Percentiles rank a stretch among this genome's conserved stretches.
These are phyloP conservation scores for Vespertilio murinus DNA, from an alignment of 2,797 vertebrate species.

Conservation along the genomic window DNA sequence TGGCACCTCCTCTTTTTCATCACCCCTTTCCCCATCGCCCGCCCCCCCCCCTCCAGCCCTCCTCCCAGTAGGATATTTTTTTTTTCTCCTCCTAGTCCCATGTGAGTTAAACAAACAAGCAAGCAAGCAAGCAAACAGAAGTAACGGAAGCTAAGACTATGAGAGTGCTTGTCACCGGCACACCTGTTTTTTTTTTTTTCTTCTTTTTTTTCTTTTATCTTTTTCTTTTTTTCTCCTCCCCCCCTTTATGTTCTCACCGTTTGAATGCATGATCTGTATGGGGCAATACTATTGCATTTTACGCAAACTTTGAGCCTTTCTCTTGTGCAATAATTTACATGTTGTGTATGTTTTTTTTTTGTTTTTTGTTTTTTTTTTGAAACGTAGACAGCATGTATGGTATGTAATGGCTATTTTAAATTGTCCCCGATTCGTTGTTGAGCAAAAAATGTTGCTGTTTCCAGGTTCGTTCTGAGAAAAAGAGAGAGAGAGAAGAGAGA, in stretches of 20 bases:
- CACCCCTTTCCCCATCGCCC: slow-evolving; percentile 64
- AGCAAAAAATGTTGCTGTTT: slow-evolving; percentile 98
- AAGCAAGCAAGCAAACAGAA: slow-evolving; percentile 78
- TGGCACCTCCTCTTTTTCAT: slow-evolving; percentile 59
- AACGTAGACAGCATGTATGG: slow-evolving; percentile 99
- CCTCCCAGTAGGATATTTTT: slow-evolving; percentile 91
- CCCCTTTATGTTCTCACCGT: slow-evolving; percentile 91
- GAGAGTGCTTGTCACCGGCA: slow-evolving; percentile 98
- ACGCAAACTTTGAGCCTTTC: slow-evolving; percentile 99
- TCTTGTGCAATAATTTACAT: slow-evolving; percentile 99
- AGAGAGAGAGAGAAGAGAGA: slow-evolving; percentile 76
- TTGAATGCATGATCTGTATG: slow-evolving; percentile 99
- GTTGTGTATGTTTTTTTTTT: slow-evolving; percentile 99
- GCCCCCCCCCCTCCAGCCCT: slow-evolving; percentile 65
- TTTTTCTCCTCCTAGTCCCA: slow-evolving; percentile 89
- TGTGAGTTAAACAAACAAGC: slow-evolving; percentile 83
- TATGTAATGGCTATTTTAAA: slow-evolving; percentile 99
- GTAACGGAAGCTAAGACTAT: slow-evolving; percentile 92
- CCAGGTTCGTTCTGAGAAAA: slow-evolving; percentile 92
- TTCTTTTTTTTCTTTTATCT: not conserved
- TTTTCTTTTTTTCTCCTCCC: slow-evolving; percentile 65
- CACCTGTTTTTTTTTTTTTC: slow-evolving; percentile 88
- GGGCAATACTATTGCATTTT: slow-evolving; percentile 99
- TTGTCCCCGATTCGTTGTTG: slow-evolving; percentile 99
- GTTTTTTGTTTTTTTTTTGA: slow-evolving; percentile 87